Evolutionary conservation across 2,797 vertebrate species (phyloP).

Genomic region (Gastrophryne carolinensis): DNA sequence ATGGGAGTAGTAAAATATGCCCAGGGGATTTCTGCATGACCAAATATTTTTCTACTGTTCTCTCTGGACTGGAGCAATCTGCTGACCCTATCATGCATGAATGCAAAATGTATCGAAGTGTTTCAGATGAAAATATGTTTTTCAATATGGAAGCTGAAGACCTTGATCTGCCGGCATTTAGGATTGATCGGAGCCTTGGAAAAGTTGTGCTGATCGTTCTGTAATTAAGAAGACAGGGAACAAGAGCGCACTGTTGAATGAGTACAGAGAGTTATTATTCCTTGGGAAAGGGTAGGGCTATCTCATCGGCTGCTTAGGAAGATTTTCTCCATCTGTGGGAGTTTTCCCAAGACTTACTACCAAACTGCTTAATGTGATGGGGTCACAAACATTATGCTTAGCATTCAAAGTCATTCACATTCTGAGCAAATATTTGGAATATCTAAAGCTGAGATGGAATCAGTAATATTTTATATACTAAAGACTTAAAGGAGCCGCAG

Average conservation of each 20-base stretch:
- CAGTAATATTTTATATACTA: too few relatives aligned
- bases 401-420: constrained; percentile 3
- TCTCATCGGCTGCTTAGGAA: constrained; percentile 24
- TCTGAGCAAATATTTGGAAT: constrained; percentile 25
- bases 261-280: constrained; percentile 32
- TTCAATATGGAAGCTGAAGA: neutral
- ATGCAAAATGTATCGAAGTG: neutral
- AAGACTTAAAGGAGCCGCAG: too few relatives aligned
- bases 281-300: constrained; percentile 9
- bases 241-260: constrained; percentile 23
- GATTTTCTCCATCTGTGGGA: constrained; percentile 38
- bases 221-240: constrained; percentile 4
- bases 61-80: neutral
- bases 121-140: neutral
- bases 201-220: neutral
- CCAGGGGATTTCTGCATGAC: neutral
- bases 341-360: constrained; percentile 32
- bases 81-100: neutral
- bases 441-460: neutral
- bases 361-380: neutral
- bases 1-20: neutral
- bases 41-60: neutral
- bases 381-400: constrained; percentile 30
- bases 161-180: neutral
- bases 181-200: neutral